Conservation (phyloP, 1,140 invertebrate species). For the Heliconius eleuchia region DNA sequence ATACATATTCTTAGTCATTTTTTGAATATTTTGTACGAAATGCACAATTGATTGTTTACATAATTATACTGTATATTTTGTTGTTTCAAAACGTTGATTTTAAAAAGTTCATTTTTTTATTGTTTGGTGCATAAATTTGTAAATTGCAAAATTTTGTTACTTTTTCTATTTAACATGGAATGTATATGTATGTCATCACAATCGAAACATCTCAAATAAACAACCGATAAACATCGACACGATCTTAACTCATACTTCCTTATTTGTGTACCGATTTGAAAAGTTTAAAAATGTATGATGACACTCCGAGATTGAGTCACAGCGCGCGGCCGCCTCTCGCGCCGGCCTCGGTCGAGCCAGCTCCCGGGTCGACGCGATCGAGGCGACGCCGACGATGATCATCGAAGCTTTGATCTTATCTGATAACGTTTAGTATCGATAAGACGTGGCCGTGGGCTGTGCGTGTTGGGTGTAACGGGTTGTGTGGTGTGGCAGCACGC, state of each 20-base stretch:
- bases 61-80: too few species aligned
- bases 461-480: not conserved
- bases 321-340: conserved; percentile 50
- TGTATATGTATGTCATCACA: not conserved
- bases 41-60: too few species aligned
- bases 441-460: not conserved
- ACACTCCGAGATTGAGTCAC: conserved; percentile 74
- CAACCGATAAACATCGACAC: not conserved
- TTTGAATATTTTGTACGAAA: too few species aligned
- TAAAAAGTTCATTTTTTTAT: too few species aligned
- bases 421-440: conserved; percentile 42
- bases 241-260: conserved; percentile 4
- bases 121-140: too few species aligned
- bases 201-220: not conserved
- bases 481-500: conserved; percentile 47
- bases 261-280: conserved; percentile 24
- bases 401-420: conserved; percentile 80
- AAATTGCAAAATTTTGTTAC: not conserved
- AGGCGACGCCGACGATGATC: conserved; percentile 64
- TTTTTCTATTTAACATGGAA: not conserved
- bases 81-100: too few species aligned
- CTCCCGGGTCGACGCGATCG: conserved; percentile 59
- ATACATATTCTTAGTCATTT: not conserved
- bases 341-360: conserved; percentile 53
- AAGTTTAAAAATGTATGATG: conserved; percentile 51